Evolutionary conservation across 2,113 vertebrate species (phyloP).

Genomic region (Cyanoderma ruficeps): DNA sequence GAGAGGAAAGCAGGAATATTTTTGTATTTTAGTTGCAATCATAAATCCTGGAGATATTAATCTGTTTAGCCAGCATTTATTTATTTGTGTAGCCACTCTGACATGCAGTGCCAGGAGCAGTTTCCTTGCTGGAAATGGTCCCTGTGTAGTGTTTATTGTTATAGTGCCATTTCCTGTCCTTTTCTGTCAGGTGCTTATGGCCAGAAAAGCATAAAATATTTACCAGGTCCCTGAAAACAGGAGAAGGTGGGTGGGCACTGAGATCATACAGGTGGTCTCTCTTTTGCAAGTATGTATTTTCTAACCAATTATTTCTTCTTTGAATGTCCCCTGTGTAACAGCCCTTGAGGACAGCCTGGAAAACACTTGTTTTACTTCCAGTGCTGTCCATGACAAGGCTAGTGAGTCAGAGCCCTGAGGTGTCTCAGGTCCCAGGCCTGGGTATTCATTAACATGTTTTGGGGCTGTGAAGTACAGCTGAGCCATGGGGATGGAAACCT

Average conservation of each 20-base stretch:
- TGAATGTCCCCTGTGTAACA: neutral
- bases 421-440: neutral
- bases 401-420: neutral
- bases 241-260: neutral
- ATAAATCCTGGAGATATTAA: neutral
- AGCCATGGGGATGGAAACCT: neutral
- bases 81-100: neutral
- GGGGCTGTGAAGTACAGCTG: neutral
- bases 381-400: neutral
- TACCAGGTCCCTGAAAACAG: neutral
- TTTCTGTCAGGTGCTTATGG: accelerated
- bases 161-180: neutral
- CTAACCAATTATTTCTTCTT: neutral
- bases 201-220: neutral
- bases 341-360: neutral
- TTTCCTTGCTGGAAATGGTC: neutral
- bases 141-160: neutral
- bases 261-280: neutral
- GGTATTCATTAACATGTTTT: neutral
- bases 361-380: neutral
- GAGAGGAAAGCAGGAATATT: neutral
- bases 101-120: neutral
- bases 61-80: neutral
- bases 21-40: neutral
- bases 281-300: neutral